Conservation (phyloP, 2,113 vertebrate species). For the Microtus ochrogaster region DNA sequence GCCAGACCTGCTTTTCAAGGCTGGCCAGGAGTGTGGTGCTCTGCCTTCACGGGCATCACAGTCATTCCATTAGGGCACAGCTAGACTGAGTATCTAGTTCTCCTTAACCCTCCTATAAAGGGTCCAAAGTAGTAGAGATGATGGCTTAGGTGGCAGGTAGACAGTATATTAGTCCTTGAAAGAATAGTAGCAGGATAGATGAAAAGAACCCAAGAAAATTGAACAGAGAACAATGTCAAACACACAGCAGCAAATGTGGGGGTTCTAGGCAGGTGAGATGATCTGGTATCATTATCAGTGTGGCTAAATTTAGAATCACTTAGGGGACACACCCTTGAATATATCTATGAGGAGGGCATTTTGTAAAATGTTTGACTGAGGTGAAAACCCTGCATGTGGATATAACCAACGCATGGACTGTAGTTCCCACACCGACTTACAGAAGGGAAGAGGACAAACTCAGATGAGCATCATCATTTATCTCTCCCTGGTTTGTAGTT, state of each 20-base stretch:
- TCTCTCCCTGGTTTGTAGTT: not conserved
- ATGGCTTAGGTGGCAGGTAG: not conserved
- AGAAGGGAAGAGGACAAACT: not conserved
- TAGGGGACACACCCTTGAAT: too few relatives aligned
- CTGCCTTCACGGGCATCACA: not conserved
- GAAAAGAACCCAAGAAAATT: not conserved
- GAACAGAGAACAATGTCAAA: not conserved
- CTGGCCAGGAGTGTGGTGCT: not conserved
- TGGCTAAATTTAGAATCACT: not conserved
- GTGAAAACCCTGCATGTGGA: not conserved
- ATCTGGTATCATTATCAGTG: not conserved
- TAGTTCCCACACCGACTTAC: not conserved
- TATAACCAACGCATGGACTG: fast-evolving
- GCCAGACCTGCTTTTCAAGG: not conserved
- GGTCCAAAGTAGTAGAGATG: not conserved
- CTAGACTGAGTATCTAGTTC: not conserved
- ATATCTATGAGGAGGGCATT: not conserved
- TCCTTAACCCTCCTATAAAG: not conserved
- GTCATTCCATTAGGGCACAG: not conserved
- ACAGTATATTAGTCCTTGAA: not conserved
- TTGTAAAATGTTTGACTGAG: not conserved
- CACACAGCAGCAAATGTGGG: not conserved
- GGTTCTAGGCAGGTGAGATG: not conserved
- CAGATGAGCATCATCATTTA: not conserved
- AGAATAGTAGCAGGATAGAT: not conserved